Evolutionary conservation across 2,113 vertebrate species (phyloP).

Genomic region (Hippopotamus amphibius): DNA sequence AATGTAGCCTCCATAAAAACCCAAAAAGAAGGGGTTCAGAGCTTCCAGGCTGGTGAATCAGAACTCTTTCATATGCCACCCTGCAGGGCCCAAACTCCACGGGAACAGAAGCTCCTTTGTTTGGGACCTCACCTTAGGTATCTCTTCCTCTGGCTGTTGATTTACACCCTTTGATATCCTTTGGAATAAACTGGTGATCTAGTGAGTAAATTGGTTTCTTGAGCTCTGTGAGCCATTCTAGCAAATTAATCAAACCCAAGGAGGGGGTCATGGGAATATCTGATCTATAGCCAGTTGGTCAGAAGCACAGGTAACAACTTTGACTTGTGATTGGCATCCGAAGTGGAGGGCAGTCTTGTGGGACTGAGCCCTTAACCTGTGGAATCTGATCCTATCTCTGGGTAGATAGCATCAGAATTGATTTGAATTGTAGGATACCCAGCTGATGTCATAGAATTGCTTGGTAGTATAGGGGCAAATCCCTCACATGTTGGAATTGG

Average conservation of each 20-base stretch:
- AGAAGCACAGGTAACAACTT: background rate
- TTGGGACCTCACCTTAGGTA: background rate
- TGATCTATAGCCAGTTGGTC: background rate
- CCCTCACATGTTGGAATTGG: background rate
- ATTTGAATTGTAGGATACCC: background rate
- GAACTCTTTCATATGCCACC: background rate
- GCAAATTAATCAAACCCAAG: background rate
- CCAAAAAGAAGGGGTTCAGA: background rate
- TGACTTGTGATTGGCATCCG: background rate
- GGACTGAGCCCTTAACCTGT: background rate
- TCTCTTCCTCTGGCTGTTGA: background rate
- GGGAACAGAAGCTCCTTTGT: background rate
- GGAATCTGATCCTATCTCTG: background rate
- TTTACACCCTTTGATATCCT: background rate
- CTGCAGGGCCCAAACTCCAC: background rate
- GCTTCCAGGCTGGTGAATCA: background rate
- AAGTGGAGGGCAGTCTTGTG: background rate
- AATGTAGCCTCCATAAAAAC: background rate
- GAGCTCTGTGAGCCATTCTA: background rate
- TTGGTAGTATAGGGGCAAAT: fast-evolving
- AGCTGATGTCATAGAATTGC: background rate
- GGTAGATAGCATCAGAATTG: background rate
- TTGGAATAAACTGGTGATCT: background rate
- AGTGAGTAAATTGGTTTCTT: background rate
- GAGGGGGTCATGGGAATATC: background rate